These are phyloP conservation scores for Lepidurus apus DNA, from an alignment of 1,140 invertebrate genomes.

Conservation along the genomic window DNA sequence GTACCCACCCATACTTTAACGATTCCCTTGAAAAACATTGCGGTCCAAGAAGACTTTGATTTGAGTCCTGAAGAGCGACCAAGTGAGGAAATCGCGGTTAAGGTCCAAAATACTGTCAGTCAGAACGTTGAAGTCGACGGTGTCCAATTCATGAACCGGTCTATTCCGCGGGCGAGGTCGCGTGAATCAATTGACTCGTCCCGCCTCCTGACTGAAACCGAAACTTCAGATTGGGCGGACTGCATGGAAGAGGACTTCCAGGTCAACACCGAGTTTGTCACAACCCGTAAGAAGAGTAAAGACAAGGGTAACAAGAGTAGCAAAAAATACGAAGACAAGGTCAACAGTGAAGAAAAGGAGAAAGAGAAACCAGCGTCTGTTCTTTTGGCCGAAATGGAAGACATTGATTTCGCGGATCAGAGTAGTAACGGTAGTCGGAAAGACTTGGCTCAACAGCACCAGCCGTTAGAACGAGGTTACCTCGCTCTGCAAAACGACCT, in stretches of 20 bases:
- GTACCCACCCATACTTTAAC: background rate
- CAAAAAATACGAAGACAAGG: constrained; percentile 41
- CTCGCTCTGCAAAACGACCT: background rate
- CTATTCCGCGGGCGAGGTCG: constrained; percentile 13
- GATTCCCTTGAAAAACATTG: background rate
- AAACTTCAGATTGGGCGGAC: constrained; percentile 77
- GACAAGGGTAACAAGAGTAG: constrained; percentile 38
- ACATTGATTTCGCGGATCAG: constrained; percentile 66
- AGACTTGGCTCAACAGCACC: constrained; percentile 31
- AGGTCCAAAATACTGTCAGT: background rate
- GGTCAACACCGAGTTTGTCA: constrained; percentile 53
- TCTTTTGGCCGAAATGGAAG: constrained; percentile 45
- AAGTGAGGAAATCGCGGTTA: background rate
- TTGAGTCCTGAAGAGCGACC: constrained; percentile 3
- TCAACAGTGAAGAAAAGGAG: constrained; percentile 28
- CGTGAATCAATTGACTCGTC: constrained; percentile 30
- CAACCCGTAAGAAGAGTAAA: constrained; percentile 42
- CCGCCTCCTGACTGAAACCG: constrained; percentile 63
- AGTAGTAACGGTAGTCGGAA: constrained; percentile 40
- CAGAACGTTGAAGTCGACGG: background rate
- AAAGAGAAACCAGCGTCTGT: constrained; percentile 32
- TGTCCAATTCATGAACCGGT: background rate
- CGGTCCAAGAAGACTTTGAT: constrained; percentile 31
- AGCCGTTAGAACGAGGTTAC: background rate
- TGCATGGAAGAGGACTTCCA: constrained; percentile 59